phyloP scores from a whole-genome alignment of 2,113 vertebrate genomes.

The Ardeotis arabs region DNA sequence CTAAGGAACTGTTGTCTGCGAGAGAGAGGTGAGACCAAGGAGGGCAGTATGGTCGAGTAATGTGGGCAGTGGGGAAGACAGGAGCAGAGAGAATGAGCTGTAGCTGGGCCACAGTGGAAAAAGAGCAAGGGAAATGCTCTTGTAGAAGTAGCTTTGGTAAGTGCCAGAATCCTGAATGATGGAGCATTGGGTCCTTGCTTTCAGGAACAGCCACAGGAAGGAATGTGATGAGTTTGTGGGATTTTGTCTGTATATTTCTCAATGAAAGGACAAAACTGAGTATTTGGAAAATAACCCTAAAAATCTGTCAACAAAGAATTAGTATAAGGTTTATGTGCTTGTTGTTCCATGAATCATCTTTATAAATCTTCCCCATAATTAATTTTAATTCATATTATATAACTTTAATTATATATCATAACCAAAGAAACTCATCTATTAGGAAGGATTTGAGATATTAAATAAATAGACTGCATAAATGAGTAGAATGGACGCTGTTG shows the following conservation, averaged over 20 bases:
- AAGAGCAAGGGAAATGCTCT: background rate
- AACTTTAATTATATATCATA: background rate
- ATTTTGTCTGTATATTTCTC: background rate
- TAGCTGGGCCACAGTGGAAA: background rate
- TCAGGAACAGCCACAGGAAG: background rate
- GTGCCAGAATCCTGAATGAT: background rate
- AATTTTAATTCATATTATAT: background rate
- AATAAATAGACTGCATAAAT: background rate
- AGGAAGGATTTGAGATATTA: background rate
- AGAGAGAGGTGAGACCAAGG: background rate
- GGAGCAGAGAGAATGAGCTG: background rate
- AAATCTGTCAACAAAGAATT: background rate
- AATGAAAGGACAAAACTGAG: background rate
- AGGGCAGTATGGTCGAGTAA: background rate
- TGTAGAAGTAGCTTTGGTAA: fast-evolving
- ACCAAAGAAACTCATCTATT: background rate
- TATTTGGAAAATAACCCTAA: background rate
- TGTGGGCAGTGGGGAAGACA: background rate
- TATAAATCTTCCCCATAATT: conserved; percentile 2
- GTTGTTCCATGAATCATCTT: background rate
- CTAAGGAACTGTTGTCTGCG: background rate
- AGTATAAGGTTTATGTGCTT: background rate
- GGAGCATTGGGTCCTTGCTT: background rate
- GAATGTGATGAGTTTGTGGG: background rate
- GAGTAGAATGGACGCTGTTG: background rate